These are phyloP conservation scores for Carpatolechia fugitivella DNA, from an alignment of 2,888 invertebrate genomes.

Conservation along the genomic window DNA sequence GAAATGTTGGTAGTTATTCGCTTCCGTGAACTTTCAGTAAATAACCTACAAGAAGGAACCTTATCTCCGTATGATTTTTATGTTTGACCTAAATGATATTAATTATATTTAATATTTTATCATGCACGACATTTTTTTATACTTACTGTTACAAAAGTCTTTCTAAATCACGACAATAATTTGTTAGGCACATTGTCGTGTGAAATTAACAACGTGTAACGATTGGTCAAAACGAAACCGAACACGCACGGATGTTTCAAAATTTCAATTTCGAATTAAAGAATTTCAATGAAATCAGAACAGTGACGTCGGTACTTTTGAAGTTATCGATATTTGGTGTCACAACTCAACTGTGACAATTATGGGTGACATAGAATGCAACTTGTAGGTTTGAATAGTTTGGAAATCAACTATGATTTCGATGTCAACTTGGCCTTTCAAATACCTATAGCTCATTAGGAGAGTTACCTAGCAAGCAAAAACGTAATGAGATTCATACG, in stretches of 20 bases:
- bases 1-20: neutral
- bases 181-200: too few relatives aligned
- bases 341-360: slow-evolving; percentile 2
- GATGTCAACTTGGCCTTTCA: neutral
- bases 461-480: too few relatives aligned
- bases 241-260: neutral
- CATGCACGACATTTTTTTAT: too few relatives aligned
- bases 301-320: neutral
- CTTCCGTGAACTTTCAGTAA: too few relatives aligned
- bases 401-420: slow-evolving; percentile 11
- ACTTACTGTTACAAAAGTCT: too few relatives aligned
- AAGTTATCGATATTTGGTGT: slow-evolving; percentile 8
- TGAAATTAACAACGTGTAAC: neutral
- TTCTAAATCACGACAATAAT: too few relatives aligned
- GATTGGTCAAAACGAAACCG: neutral
- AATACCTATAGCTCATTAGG: neutral
- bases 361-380: slow-evolving; percentile 1
- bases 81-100: too few relatives aligned
- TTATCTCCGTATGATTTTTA: too few relatives aligned
- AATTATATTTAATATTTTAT: too few relatives aligned
- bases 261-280: neutral
- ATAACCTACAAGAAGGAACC: too few relatives aligned
- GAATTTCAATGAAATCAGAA: neutral
- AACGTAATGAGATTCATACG: too few relatives aligned
- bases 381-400: slow-evolving; percentile 5